These are phyloP conservation scores for Idaea dimidiata DNA, from an alignment of 2,888 invertebrate species.

Conservation along the genomic window DNA sequence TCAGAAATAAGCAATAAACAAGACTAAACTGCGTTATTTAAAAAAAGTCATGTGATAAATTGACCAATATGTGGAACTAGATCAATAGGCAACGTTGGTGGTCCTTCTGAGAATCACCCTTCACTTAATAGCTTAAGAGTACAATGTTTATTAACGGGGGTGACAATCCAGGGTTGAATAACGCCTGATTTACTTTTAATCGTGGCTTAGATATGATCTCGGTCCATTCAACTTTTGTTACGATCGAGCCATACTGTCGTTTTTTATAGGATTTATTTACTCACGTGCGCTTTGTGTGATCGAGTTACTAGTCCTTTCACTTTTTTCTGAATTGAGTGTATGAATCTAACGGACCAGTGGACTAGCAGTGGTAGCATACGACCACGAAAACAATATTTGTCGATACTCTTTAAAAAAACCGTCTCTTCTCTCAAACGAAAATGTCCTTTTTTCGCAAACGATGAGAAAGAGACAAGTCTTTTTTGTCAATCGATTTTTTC, in stretches of 20 bases:
- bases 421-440: too few relatives aligned
- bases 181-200: constrained; percentile 73
- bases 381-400: too few relatives aligned
- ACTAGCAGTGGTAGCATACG: too few relatives aligned
- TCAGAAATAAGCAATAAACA: constrained; percentile 40
- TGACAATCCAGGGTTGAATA: constrained; percentile 62
- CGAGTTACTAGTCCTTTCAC: constrained; percentile 21
- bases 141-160: constrained; percentile 57
- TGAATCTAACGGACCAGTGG: too few relatives aligned
- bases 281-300: constrained; percentile 28
- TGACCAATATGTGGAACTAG: constrained; percentile 58
- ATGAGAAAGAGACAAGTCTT: constrained; percentile 15
- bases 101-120: constrained; percentile 72
- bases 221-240: constrained; percentile 65
- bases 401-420: too few relatives aligned
- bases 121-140: constrained; percentile 51
- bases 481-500: background rate
- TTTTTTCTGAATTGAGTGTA: background rate
- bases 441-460: too few relatives aligned
- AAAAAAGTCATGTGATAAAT: constrained; percentile 37
- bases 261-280: constrained; percentile 21
- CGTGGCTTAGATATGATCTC: constrained; percentile 70
- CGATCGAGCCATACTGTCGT: constrained; percentile 45
- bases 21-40: constrained; percentile 37
- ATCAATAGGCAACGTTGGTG: constrained; percentile 69